Evolutionary conservation across 2,888 invertebrate species (phyloP).

Genomic region (Hydrotaea diabolus): DNA sequence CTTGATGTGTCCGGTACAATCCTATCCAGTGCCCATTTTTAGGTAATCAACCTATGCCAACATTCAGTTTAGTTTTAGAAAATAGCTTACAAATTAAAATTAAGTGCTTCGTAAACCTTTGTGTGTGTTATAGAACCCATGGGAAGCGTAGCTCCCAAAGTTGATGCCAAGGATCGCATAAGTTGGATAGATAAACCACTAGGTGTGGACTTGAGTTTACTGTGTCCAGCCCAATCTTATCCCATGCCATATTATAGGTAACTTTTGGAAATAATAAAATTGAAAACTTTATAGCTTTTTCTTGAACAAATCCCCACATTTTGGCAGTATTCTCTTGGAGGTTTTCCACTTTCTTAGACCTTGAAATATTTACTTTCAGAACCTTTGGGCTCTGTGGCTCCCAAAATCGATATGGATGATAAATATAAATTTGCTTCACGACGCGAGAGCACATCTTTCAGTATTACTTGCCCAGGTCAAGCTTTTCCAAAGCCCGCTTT

Average conservation of each 20-base stretch:
- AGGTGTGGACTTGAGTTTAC: conserved; percentile 83
- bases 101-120: background rate
- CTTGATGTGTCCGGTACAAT: conserved; percentile 86
- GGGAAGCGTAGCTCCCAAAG: conserved; percentile 86
- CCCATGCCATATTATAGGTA: conserved; percentile 84
- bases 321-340: conserved; percentile 69
- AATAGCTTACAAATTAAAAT: conserved; percentile 1
- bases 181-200: conserved; percentile 82
- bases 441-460: conserved; percentile 79
- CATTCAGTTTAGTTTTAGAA: conserved; percentile 38
- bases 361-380: conserved; percentile 75
- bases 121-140: conserved; percentile 84
- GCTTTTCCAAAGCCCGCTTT: conserved; percentile 82
- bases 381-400: conserved; percentile 82
- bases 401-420: conserved; percentile 83
- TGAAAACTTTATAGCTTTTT: background rate
- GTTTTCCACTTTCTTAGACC: no score
- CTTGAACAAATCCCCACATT: background rate
- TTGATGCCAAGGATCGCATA: conserved; percentile 84
- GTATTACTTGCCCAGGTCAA: conserved; percentile 88
- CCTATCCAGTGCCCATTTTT: conserved; percentile 71
- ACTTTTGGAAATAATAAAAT: conserved; percentile 26
- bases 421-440: conserved; percentile 77
- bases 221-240: conserved; percentile 90
- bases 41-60: conserved; percentile 62